These are phyloP conservation scores for Lasiurus cinereus DNA, from an alignment of 2,113 vertebrate species.

Conservation along the genomic window DNA sequence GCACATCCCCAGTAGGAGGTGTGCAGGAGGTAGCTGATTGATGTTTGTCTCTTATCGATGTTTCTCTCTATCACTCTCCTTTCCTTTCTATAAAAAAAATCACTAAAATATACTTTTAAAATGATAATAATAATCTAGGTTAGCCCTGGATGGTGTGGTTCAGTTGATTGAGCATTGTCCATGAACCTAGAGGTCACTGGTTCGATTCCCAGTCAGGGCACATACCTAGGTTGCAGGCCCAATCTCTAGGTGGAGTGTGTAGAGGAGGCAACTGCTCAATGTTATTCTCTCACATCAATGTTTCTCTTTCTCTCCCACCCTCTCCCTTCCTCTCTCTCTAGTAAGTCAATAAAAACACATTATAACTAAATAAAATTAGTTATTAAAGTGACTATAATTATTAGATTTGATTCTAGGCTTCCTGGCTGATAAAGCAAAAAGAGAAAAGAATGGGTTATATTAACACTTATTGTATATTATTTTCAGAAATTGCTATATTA, in stretches of 20 bases:
- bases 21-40: too few species aligned
- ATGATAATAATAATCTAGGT: constrained; percentile 1
- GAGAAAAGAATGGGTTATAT: neutral
- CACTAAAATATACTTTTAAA: too few species aligned
- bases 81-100: too few species aligned
- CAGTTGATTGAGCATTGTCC: neutral
- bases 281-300: neutral
- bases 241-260: neutral
- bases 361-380: too few species aligned
- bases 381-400: constrained; percentile 57
- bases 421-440: constrained; percentile 24
- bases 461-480: constrained; percentile 26
- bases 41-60: too few species aligned
- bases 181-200: neutral
- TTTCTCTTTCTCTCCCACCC: neutral
- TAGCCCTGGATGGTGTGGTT: neutral
- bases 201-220: neutral
- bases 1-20: too few species aligned
- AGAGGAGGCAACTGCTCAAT: neutral
- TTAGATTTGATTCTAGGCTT: constrained; percentile 44
- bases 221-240: neutral
- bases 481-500: constrained; percentile 42
- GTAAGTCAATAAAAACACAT: neutral
- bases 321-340: neutral
- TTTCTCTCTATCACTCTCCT: too few species aligned